Base-by-base conservation (phyloP, 2,888 invertebrate genomes). In the Thera obeliscata region DNA sequence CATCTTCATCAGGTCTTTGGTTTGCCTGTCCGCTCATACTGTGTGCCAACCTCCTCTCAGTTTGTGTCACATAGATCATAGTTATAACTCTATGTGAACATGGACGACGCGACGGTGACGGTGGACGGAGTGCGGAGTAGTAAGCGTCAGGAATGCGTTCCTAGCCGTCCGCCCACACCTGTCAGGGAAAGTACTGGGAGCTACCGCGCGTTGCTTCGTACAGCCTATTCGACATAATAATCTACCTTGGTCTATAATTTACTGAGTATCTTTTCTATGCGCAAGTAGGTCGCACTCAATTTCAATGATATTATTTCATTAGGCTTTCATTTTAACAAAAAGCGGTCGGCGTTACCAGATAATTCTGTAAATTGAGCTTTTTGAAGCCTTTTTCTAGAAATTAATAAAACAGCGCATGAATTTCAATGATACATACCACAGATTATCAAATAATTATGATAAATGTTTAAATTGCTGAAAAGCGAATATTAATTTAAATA, bases 81-180 rank as follows among this genome's bases (percentile, higher is more conserved):
- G 38, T 7, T 41, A 56, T 56, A 12, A 56, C 36, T 36, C n/a
- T 55, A 38, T 38, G 6, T 38, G n/a, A 2, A 22, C 22, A 22
- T 22, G 22, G 22, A 22, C 22, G 22, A 22, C 22, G 22, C 1
- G 22, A 22, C 22, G 22, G 22, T 22, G 5, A 11, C 5, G 5
- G 54, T 61, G 54, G 56, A 61, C 11, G 6, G 48, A 59, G 58
- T 61, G 60, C 35, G 56, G 56, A 35, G 66, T 67, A 70, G 69
- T 64, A 66, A 67, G 69, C 67, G 67, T 56, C 69, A 66, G 69
- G 74, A 74, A 74, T 74, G 72, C 64, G 56, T 50, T 65, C 63
- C 66, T 59, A 64, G 71, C 64, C 57, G 67, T 71, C 68, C 72
- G 71, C 74, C 74, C 74, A 74, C 74, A 59, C 58, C 8, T 58